A percentile compares a stretch with the other conserved stretches of the same genome.
These are phyloP conservation scores for Meandrina meandrites DNA, from an alignment of 92 coral and sea anemone species.

Conservation along the genomic window DNA sequence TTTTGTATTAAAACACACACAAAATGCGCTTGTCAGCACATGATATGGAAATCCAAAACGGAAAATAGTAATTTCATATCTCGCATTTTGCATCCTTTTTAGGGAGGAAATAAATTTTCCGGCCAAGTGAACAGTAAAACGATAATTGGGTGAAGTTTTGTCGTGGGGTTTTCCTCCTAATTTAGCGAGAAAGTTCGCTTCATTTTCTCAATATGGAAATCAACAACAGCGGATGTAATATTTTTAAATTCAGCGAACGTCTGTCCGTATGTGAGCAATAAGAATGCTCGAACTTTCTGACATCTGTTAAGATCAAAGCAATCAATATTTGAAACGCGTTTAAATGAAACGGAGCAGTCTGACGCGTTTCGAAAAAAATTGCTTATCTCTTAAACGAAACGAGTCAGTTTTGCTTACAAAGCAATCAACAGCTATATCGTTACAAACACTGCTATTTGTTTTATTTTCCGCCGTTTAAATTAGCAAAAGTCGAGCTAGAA, in stretches of 20 bases:
- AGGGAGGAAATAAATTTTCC: neutral
- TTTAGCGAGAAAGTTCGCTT: slow-evolving; percentile 9
- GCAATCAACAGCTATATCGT: too few relatives aligned
- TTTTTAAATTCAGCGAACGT: neutral
- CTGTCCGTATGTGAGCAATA: neutral
- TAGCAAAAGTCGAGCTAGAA: neutral
- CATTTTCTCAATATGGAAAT: slow-evolving; percentile 21
- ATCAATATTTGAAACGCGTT: neutral
- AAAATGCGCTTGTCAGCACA: neutral
- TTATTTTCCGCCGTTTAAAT: neutral
- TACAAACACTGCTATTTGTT: neutral
- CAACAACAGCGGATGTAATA: slow-evolving; percentile 23
- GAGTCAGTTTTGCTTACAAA: neutral
- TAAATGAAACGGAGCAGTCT: neutral
- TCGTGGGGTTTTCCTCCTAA: slow-evolving; percentile 1
- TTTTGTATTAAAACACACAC: neutral
- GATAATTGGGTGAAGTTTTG: neutral
- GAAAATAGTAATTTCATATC: neutral
- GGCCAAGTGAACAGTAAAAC: neutral
- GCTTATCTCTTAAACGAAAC: neutral
- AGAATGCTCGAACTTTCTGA: neutral
- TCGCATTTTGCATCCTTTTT: neutral
- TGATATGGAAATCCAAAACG: neutral
- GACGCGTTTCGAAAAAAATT: neutral
- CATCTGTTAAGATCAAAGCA: neutral